Evolutionary conservation across 2,113 vertebrate species (phyloP).

Genomic region (Zapornia atra): DNA sequence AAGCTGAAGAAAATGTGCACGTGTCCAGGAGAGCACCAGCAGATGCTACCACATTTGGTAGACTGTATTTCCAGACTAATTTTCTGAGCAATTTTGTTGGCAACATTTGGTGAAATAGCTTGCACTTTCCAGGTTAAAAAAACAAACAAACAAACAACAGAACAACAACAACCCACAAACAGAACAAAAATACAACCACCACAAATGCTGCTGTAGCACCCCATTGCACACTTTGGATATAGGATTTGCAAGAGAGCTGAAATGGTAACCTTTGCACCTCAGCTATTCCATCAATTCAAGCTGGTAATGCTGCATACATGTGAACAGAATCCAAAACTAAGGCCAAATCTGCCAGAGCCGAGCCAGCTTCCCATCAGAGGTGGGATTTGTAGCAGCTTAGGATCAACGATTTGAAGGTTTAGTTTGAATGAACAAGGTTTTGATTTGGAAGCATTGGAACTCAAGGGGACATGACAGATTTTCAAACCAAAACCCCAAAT

Average conservation of each 20-base stretch:
- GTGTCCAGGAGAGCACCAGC: not conserved
- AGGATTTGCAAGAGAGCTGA: not conserved
- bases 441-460: not conserved
- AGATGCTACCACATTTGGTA: not conserved
- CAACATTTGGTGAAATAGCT: not conserved
- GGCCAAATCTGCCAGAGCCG: not conserved
- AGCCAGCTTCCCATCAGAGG: not conserved
- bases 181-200: not conserved
- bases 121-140: not conserved
- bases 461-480: not conserved
- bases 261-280: not conserved
- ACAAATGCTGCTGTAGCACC: not conserved
- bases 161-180: not conserved
- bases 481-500: not conserved
- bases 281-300: not conserved
- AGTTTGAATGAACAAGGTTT: not conserved
- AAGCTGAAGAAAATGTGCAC: not conserved
- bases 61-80: not conserved
- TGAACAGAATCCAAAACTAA: not conserved
- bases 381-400: not conserved
- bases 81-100: not conserved
- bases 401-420: not conserved
- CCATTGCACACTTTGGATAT: not conserved
- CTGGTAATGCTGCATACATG: not conserved
- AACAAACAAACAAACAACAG: not conserved